Base-by-base conservation (phyloP, 2,888 invertebrate genomes). In the Apamea crenata region DNA sequence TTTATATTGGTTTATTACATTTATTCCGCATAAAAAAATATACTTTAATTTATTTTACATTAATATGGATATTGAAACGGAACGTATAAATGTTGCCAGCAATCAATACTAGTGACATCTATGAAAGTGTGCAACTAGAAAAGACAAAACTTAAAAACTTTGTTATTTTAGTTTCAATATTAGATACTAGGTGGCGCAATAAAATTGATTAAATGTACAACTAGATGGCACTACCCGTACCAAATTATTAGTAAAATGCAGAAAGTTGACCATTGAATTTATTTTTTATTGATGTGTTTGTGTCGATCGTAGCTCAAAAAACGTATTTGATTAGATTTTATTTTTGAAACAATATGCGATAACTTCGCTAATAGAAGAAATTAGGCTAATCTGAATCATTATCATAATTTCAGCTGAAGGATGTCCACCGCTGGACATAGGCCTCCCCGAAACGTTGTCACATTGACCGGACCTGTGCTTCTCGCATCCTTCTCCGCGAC, bases 1-100 rank as follows among this genome's bases (percentile, higher is more conserved):
- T 18, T 63, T 21, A 25, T 0, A 4, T 1, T 14, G 2, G 16
- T 61, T 25, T 29, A 25, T 36, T 25, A 18, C 1, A 53, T 32
- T 36, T 18, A 47, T 36, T 50, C 6, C 0, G 29, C n/a, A 18
- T 14, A 8, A n/a, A 0, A 61, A 68, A 63, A 59, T 29, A 53
- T 40, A 32, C 3, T 21, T 16, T 12, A 18, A 12, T 36, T 29
- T 0, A 1, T n/a, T 1, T 67, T 16, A 65, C 12, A 36, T 25
- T 36, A 44, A 1, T 29, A 50, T 8, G 14, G 4, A n/a, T 21
- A 1, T 0, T 77, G 29, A 50, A 89, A 82, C 44, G 88, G 72
- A 89, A 69, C 80, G 81, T 74, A 29, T 0, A 18, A 74, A 74
- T 81, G 69, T 81, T 88, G 66, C 82, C 69, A 85, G 65, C 65